These are phyloP conservation scores for Drosophila littoralis DNA, from an alignment of 1,140 invertebrate species.

Conservation along the genomic window DNA sequence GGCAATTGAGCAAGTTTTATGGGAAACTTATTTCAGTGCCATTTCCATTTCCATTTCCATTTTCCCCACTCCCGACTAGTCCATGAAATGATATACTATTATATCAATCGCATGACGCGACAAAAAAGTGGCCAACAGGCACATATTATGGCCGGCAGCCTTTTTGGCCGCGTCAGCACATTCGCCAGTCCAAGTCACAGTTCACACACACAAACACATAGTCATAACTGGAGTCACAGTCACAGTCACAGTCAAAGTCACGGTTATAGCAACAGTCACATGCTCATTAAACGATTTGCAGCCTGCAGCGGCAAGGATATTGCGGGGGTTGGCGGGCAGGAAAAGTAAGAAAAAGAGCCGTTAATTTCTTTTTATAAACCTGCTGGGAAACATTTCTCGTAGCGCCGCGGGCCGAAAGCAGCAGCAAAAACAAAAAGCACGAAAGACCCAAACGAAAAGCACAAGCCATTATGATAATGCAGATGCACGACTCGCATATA, in stretches of 20 bases:
- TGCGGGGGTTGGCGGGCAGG: not conserved
- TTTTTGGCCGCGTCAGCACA: conserved; percentile 60
- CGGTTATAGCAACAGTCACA: conserved; percentile 50
- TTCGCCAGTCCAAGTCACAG: conserved; percentile 8
- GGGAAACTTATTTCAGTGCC: conserved; percentile 12
- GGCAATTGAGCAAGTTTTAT: conserved; percentile 41
- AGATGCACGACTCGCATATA: conserved; percentile 10
- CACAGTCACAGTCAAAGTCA: conserved; percentile 9
- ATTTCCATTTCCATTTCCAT: not conserved
- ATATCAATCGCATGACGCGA: conserved; percentile 57
- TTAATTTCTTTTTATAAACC: conserved; percentile 85
- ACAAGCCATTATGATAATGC: not conserved
- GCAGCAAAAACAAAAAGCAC: conserved; percentile 5
- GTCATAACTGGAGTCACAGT: not conserved
- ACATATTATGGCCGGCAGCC: conserved; percentile 12
- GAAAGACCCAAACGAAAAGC: conserved; percentile 9
- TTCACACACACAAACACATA: not conserved
- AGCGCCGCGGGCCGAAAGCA: conserved; percentile 22
- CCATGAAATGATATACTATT: conserved; percentile 40
- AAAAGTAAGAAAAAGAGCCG: conserved; percentile 57
- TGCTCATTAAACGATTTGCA: conserved; percentile 82
- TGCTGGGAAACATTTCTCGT: conserved; percentile 82
- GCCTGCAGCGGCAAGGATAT: conserved; percentile 4
- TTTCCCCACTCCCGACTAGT: not conserved
- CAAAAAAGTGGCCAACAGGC: conserved; percentile 28